Percentiles rank a stretch among this genome's conserved stretches.
phyloP scores from a whole-genome alignment of 2,113 vertebrate genomes.

The Chionis minor region DNA sequence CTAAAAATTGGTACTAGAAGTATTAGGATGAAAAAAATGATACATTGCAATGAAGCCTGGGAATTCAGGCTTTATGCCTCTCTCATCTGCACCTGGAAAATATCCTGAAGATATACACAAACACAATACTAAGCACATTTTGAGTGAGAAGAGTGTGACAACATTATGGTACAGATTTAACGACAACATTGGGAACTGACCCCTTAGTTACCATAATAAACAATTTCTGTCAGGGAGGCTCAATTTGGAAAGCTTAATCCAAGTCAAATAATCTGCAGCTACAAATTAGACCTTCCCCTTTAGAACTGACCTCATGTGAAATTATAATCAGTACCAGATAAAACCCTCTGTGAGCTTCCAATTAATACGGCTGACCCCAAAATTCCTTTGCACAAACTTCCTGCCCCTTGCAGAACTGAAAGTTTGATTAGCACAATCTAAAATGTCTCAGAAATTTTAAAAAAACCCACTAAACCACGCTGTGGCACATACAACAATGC shows the following conservation, averaged over 20 bases:
- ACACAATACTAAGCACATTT: background rate
- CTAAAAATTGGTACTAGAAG: background rate
- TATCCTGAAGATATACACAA: background rate
- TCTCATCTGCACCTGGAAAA: background rate
- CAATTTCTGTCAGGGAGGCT: background rate
- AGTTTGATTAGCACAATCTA: background rate
- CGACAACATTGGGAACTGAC: background rate
- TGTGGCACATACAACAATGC: fast-evolving
- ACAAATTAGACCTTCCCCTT: background rate
- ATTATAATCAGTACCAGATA: background rate
- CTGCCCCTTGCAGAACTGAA: background rate
- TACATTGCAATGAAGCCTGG: background rate
- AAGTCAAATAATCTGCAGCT: background rate
- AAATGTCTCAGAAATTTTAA: background rate
- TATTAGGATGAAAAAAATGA: background rate
- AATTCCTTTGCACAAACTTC: background rate
- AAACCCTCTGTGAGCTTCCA: background rate
- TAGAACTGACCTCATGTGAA: background rate
- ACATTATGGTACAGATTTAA: background rate
- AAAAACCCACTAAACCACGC: background rate
- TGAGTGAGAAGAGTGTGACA: background rate
- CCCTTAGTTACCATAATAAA: background rate
- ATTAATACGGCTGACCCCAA: background rate
- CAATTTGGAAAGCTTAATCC: background rate
- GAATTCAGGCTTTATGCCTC: background rate